Evolutionary conservation across 2,888 invertebrate genomes (phyloP).

Genomic region (Trissolcus brochymenae): DNA sequence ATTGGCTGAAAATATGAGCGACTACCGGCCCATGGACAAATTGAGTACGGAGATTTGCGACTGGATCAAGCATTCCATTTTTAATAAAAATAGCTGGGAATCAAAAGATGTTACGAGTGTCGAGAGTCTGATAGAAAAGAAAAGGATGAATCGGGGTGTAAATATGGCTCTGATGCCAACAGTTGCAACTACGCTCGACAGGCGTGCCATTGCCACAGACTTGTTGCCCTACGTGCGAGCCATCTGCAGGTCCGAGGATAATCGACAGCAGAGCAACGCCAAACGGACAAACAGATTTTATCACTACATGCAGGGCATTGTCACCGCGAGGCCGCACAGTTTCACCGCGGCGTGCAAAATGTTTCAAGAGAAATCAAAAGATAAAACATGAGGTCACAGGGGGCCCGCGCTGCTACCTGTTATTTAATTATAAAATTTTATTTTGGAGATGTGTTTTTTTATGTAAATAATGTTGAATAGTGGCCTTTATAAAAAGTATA

Average conservation of each 20-base stretch:
- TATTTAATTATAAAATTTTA: conserved; percentile 10
- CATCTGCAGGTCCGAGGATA: conserved; percentile 84
- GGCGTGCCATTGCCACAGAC: conserved; percentile 80
- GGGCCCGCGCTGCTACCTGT: not conserved
- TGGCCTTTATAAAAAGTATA: not conserved
- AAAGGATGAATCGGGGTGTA: conserved; percentile 62
- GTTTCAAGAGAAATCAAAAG: conserved; percentile 62
- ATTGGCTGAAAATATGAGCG: conserved; percentile 68
- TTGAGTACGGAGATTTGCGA: conserved; percentile 71
- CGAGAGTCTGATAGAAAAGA: conserved; percentile 56
- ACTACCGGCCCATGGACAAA: conserved; percentile 64
- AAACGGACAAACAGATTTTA: conserved; percentile 87
- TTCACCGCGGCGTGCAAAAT: conserved; percentile 69
- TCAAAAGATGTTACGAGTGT: conserved; percentile 40
- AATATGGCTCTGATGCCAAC: conserved; percentile 77
- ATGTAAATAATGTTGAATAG: not conserved
- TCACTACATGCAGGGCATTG: conserved; percentile 84
- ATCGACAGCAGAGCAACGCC: conserved; percentile 78
- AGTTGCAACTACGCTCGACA: conserved; percentile 77
- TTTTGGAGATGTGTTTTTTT: not conserved
- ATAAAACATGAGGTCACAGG: conserved; percentile 8
- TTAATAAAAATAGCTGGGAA: conserved; percentile 27
- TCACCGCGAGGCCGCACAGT: conserved; percentile 60
- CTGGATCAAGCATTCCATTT: conserved; percentile 61
- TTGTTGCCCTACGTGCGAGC: conserved; percentile 83